Evolutionary conservation across 2,797 vertebrate genomes (phyloP), one percentile per base, ranked within the genome.

Genomic region (Siniperca obscura): DNA sequence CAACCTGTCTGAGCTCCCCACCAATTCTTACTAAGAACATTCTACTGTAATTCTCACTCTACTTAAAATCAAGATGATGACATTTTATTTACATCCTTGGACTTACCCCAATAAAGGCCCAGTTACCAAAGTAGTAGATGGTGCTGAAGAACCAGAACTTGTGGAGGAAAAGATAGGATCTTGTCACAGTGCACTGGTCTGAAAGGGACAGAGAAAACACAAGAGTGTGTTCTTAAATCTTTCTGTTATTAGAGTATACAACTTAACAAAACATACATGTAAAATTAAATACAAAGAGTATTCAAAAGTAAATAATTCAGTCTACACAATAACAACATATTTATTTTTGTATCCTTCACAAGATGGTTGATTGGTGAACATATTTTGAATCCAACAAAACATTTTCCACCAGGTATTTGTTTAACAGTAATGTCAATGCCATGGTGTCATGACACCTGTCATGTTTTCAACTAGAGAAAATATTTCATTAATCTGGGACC

Each of bases 131-230:
- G 93, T 99, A 99, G 93, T 99, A 99, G 22, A 96, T 96, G n/a
- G 98, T 97, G 86, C 97, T 98, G 90, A 99, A 99, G 95, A 99
- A 99, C 98, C 98, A 99, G 91, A 99, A 99, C 90, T 99, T 98
- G 93, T 99, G 98, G 76, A 99, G 97, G 86, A 99, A 99, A 3
- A 99, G 95, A 80, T 99, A 99, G 0, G 98, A 97, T 83, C 98
- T 96, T 12, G 98, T 99, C 85, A 99, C 95, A 5, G 94, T 98
- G 91, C 98, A 99, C 74, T 99, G 95, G 87, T 99, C 98, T 99
- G 92, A 72, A 91, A 95, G 27, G 19, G 17, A 87, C 4, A 76
- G 21, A 84, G 22, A 61, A 68, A 82, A 72, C 12, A 85, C n/a
- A 77, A 14, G 5, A 38, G 50, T 9, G 11, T 22, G 6, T 25